phyloP scores from a whole-genome alignment of 2,113 vertebrate genomes.

The Nematolebias whitei region DNA sequence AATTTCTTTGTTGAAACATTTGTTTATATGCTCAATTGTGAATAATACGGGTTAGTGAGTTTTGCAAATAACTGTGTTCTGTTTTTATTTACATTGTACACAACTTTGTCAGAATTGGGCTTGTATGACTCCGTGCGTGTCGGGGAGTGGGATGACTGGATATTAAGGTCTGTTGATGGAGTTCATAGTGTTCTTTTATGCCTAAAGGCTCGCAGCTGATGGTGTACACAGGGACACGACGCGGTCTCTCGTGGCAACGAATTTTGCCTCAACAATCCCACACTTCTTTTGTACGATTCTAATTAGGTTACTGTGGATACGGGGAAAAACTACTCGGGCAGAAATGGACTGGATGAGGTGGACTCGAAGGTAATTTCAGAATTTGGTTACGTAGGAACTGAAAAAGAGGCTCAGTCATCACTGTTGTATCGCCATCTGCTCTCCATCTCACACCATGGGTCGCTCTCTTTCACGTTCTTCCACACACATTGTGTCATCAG shows the following conservation, averaged over 20 bases:
- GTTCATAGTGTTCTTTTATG: constrained; percentile 9
- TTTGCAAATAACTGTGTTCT: too few relatives aligned
- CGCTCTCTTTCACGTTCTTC: not conserved
- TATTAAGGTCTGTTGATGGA: constrained; percentile 7
- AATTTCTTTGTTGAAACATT: too few relatives aligned
- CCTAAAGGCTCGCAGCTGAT: constrained; percentile 30
- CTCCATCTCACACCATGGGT: constrained; percentile 30
- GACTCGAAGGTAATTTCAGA: constrained; percentile 67
- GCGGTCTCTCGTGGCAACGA: constrained; percentile 51
- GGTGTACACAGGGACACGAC: not conserved
- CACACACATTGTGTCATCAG: constrained; percentile 23
- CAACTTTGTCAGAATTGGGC: not conserved
- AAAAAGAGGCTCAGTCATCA: constrained; percentile 1
- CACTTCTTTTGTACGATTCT: constrained; percentile 66
- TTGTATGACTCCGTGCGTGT: not conserved
- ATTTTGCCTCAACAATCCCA: constrained; percentile 52
- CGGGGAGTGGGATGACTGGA: not conserved
- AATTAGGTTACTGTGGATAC: constrained; percentile 76
- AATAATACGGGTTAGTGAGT: too few relatives aligned
- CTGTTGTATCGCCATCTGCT: not conserved
- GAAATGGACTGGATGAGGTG: constrained; percentile 69
- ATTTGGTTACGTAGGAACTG: constrained; percentile 17
- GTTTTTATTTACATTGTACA: too few relatives aligned
- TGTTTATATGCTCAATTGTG: too few relatives aligned
- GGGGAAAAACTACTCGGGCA: constrained; percentile 60